phyloP scores from a whole-genome alignment of 2,113 vertebrate genomes.

The Orientallactaga bullata region DNA sequence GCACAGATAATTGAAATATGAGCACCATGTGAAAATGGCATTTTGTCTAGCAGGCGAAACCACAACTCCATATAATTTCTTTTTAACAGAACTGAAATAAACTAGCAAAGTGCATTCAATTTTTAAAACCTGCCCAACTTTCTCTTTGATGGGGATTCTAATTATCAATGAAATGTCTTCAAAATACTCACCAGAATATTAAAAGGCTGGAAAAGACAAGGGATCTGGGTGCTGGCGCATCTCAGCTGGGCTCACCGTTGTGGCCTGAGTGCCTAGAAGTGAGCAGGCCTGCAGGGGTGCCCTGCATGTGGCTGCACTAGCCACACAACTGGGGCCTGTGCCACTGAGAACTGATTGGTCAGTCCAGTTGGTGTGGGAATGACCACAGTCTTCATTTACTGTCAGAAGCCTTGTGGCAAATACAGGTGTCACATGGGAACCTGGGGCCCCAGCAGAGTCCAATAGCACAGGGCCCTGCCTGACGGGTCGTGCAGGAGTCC shows the following conservation, averaged over 20 bases:
- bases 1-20: constrained; percentile 69
- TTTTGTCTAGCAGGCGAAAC: constrained; percentile 59
- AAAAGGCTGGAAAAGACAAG: neutral
- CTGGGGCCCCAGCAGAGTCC: fast-evolving
- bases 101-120: constrained; percentile 52
- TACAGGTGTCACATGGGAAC: neutral
- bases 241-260: neutral
- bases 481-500: neutral
- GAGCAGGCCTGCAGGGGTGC: fast-evolving
- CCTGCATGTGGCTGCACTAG: neutral
- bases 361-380: fast-evolving
- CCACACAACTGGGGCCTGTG: fast-evolving
- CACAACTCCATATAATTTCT: constrained; percentile 66
- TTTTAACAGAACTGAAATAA: constrained; percentile 67
- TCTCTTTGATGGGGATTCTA: constrained; percentile 58
- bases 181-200: constrained; percentile 18
- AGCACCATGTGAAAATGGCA: constrained; percentile 55
- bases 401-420: neutral
- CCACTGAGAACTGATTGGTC: neutral
- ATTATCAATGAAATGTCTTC: constrained; percentile 46
- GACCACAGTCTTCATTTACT: neutral
- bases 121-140: constrained; percentile 52
- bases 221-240: too few species aligned
- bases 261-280: neutral
- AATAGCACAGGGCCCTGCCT: too few species aligned